Conservation (phyloP, 2,888 invertebrate genomes). For the Cheilosia grossa region DNA sequence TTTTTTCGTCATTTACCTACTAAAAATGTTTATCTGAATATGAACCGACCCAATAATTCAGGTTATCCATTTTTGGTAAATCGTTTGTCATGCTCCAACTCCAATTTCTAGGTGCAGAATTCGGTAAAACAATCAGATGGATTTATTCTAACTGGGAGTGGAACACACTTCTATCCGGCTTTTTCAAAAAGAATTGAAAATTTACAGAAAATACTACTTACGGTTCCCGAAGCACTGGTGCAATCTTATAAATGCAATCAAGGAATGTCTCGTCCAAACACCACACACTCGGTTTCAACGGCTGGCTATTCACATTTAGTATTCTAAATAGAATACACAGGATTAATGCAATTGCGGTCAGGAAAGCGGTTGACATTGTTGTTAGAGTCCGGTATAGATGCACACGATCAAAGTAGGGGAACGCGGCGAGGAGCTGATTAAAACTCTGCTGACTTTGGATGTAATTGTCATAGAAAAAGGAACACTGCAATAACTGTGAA, state of each 20-base stretch:
- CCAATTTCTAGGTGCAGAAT: neutral
- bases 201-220: constrained; percentile 85
- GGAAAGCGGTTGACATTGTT: constrained; percentile 91
- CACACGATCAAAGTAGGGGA: constrained; percentile 76
- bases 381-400: constrained; percentile 76
- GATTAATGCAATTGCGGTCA: constrained; percentile 92
- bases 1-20: no score
- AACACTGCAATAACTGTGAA: constrained; percentile 71
- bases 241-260: constrained; percentile 90
- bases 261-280: constrained; percentile 91
- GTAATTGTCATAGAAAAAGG: constrained; percentile 76
- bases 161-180: constrained; percentile 23
- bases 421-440: constrained; percentile 71
- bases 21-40: no score
- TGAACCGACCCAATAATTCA: no score
- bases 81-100: no score
- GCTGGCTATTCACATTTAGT: constrained; percentile 92
- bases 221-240: constrained; percentile 92
- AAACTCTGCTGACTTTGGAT: constrained; percentile 74
- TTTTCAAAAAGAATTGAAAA: constrained; percentile 23
- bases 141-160: neutral
- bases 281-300: constrained; percentile 90
- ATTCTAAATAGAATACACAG: constrained; percentile 92
- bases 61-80: no score
- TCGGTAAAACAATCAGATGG: neutral